These are phyloP conservation scores for Micromys minutus DNA, from an alignment of 2,113 vertebrate genomes.

Conservation along the genomic window DNA sequence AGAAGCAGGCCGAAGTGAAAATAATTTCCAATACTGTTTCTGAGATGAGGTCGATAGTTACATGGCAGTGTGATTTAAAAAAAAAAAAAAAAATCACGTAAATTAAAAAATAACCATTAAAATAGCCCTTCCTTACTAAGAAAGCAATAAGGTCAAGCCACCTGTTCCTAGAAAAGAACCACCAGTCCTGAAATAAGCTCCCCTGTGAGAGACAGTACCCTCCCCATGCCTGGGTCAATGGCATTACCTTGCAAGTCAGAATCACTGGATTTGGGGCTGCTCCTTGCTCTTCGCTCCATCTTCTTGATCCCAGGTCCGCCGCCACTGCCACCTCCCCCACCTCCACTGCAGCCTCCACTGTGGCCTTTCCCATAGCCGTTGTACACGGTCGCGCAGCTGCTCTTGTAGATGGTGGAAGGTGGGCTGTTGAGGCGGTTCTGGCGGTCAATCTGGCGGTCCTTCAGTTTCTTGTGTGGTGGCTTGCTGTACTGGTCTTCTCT, in stretches of 20 bases:
- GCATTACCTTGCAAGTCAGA: conserved; percentile 90
- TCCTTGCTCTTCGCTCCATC: conserved; percentile 90
- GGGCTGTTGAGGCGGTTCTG: conserved; percentile 97
- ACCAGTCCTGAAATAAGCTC: not conserved
- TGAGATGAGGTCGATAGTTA: not conserved
- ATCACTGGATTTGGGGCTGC: conserved; percentile 93
- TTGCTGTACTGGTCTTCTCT: conserved; percentile 96
- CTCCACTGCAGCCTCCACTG: conserved; percentile 81
- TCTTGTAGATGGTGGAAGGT: conserved; percentile 93
- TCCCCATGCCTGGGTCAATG: not conserved
- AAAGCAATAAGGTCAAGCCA: not conserved
- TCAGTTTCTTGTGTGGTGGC: conserved; percentile 96
- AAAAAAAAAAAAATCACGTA: not conserved
- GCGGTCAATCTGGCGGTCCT: conserved; percentile 93
- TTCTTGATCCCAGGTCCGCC: conserved; percentile 89
- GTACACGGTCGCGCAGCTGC: conserved; percentile 88
- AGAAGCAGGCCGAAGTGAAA: not conserved
- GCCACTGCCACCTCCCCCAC: conserved; percentile 81
- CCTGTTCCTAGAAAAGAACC: not conserved
- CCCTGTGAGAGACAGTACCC: not conserved
- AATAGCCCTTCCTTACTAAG: not conserved
- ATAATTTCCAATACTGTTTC: not conserved
- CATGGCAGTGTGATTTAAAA: not conserved
- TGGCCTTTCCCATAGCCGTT: conserved; percentile 93
- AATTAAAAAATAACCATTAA: not conserved